A percentile compares a stretch with the other conserved stretches of the same genome.
These are phyloP conservation scores for Gobionotothen gibberifrons DNA, from an alignment of 2,797 vertebrate genomes.

Conservation along the genomic window DNA sequence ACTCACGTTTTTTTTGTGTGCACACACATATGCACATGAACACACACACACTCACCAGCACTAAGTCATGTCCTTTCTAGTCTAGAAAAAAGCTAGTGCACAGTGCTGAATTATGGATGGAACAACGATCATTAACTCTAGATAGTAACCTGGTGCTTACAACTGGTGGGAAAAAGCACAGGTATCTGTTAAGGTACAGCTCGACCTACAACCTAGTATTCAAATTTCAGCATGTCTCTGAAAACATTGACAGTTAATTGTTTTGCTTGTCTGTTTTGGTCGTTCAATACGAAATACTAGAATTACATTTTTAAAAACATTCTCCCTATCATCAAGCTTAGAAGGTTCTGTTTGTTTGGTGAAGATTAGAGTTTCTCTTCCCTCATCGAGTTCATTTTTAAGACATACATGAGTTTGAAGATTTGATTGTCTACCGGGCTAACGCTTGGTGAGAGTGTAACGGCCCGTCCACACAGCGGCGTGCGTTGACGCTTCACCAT, in stretches of 20 bases:
- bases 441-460: neutral
- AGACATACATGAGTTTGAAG: neutral
- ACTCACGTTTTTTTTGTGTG: neutral
- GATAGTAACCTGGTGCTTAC: neutral
- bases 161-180: neutral
- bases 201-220: no score
- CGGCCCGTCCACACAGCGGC: no score
- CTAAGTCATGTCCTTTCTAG: neutral
- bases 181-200: no score
- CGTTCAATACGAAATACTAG: neutral
- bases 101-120: neutral
- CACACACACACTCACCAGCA: conserved; percentile 6
- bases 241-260: no score
- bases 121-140: neutral
- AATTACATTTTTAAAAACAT: neutral
- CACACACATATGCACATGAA: conserved; percentile 3
- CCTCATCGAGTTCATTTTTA: no score
- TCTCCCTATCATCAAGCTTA: neutral
- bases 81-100: neutral
- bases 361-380: neutral
- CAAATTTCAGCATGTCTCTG: no score
- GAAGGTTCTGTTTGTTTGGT: neutral
- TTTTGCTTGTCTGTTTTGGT: no score
- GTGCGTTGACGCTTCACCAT: no score
- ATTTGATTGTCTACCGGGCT: neutral